Base-by-base conservation (phyloP, 2,797 vertebrate species). In the Amazonetta brasiliensis region DNA sequence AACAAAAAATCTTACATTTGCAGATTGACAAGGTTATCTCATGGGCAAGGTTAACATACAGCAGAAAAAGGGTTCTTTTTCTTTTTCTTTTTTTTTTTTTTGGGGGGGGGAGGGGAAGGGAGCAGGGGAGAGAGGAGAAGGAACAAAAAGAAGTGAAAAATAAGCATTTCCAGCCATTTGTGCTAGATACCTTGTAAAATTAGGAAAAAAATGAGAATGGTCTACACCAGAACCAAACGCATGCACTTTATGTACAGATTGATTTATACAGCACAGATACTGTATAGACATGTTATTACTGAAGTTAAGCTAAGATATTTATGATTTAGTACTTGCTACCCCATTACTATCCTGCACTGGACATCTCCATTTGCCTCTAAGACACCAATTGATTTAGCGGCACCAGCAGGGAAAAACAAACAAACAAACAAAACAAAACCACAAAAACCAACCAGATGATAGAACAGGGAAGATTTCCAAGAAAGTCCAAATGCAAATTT, bases 341-440 rank as follows among this genome's bases (percentile, higher is more conserved):
- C 23, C 4, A 12, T 20, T 68, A 11, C 12, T 44, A 0, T 11
- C 23, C 28, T 4, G 7, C 0, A 1, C 4, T 66, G 50, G 26
- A 30, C 8, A 37, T 33, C 52, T 31, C 63, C 8, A 43, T 72
- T 69, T 67, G 26, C 48, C 28, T 87, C 52, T 67, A 10, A 8
- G 16, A 60, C 1, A 0, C 3, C 37, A 84, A 26, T 33, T 5
- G 2, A 17, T 78, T 37, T 9, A 56, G 54, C 12, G 15, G 33
- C 26, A 74, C 50, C 13, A 62, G 19, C 37, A 71, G 64, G 54
- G 72, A 80, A 71, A 77, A 7, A 71, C 22, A 48, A 48, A 23
- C 22, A 23, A 48, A 48, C 11, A 23, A 48, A 48, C 11, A 25
- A 50, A 50, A 11, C 5, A 46, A 46, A 22, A 46, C 43, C 43